phyloP scores from a whole-genome alignment of 2,113 vertebrate genomes.

The Camelus dromedarius region DNA sequence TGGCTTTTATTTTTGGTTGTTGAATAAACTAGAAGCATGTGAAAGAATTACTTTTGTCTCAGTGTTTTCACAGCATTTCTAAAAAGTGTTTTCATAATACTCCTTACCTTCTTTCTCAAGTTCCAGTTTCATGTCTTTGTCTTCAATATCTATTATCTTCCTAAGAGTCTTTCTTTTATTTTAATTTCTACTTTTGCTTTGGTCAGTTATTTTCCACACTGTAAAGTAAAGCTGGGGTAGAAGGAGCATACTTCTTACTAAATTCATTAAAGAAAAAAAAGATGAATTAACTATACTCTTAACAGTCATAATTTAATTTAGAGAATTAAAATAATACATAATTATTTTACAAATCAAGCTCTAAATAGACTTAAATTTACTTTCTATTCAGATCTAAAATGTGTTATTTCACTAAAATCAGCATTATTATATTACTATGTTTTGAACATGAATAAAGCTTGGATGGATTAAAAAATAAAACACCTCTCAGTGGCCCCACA shows the following conservation, averaged over 20 bases:
- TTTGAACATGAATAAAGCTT: neutral
- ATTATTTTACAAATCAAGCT: conserved; percentile 26
- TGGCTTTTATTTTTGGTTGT: conserved; percentile 29
- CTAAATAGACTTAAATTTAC: neutral
- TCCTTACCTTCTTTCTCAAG: conserved; percentile 22
- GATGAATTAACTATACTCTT: neutral
- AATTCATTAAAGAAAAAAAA: conserved; percentile 21
- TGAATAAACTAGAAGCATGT: conserved; percentile 28
- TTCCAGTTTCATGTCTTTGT: neutral
- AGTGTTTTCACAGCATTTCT: neutral
- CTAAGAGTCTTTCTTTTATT: neutral
- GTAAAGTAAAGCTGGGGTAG: neutral
- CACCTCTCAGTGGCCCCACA: neutral
- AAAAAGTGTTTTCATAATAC: neutral
- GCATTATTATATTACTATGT: conserved; percentile 34
- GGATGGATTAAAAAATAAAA: conserved; percentile 12
- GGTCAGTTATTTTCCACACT: neutral
- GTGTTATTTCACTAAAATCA: conserved; percentile 53
- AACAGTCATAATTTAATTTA: conserved; percentile 53
- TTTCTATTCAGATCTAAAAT: conserved; percentile 51
- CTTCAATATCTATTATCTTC: neutral
- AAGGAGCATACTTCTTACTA: neutral
- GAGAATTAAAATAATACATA: conserved; percentile 28
- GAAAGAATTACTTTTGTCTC: conserved; percentile 24
- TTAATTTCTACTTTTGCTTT: neutral